Evolutionary conservation across 2,888 invertebrate species (phyloP).

Genomic region (Coleophora deauratella): DNA sequence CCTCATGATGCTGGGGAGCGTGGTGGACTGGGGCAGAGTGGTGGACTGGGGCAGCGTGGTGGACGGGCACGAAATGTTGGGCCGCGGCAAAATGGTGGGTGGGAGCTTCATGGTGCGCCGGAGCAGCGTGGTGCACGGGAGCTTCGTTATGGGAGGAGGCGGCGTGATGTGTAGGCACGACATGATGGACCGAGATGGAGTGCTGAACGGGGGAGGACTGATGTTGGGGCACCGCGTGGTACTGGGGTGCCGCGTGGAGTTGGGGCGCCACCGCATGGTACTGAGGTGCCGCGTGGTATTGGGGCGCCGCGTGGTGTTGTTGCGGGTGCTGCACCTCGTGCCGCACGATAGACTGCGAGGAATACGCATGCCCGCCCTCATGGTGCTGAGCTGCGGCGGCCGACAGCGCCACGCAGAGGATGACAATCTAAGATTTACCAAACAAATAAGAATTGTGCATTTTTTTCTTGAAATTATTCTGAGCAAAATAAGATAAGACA

Average conservation of each 20-base stretch:
- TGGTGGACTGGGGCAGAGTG: conserved; percentile 12
- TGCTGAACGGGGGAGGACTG: conserved; percentile 5
- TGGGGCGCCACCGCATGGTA: conserved; percentile 6
- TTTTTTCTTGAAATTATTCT: background rate
- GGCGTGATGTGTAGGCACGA: conserved; percentile 17
- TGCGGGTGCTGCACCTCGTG: conserved; percentile 15
- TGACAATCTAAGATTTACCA: conserved; percentile 14
- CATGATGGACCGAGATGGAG: conserved; percentile 8
- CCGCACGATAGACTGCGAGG: conserved; percentile 18
- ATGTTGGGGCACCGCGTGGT: conserved; percentile 12
- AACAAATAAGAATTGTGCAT: conserved; percentile 5
- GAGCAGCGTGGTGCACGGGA: conserved; percentile 13
- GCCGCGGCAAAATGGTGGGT: conserved; percentile 12
- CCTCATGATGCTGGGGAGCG: conserved; percentile 23
- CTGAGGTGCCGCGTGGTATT: conserved; percentile 6
- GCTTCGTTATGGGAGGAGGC: conserved; percentile 10
- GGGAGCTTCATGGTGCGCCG: conserved; percentile 8
- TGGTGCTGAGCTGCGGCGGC: background rate
- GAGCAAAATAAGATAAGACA: no score
- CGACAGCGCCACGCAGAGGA: conserved; percentile 21
- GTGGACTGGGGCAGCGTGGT: conserved; percentile 18
- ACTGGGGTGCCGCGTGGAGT: conserved; percentile 6
- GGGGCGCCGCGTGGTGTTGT: conserved; percentile 8
- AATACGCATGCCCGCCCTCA: conserved; percentile 20
- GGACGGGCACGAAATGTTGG: conserved; percentile 2